Evolutionary conservation across 2,797 vertebrate species (phyloP).

Genomic region (Chelon auratus): DNA sequence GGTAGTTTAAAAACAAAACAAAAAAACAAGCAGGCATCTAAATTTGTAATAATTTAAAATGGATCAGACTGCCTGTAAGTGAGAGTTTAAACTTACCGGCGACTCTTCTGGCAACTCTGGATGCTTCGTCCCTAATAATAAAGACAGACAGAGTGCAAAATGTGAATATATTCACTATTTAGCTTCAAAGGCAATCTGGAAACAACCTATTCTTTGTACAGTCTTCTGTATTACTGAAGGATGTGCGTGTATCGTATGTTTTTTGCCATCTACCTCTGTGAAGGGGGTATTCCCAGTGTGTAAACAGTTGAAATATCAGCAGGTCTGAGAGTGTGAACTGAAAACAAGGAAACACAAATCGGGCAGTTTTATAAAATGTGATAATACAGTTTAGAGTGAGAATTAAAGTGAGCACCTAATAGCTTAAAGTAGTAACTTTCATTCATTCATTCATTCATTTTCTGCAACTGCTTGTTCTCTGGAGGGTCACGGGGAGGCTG

Average conservation of each 20-base stretch:
- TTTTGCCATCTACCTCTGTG: constrained; percentile 63
- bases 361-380: too few species aligned
- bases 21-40: too few species aligned
- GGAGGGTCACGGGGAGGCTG: too few species aligned
- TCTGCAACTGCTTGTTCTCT: too few species aligned
- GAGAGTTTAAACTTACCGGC: constrained; percentile 69
- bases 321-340: constrained; percentile 76
- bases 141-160: neutral
- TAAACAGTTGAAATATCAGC: constrained; percentile 68
- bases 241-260: neutral
- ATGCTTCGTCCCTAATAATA: constrained; percentile 68
- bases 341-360: neutral
- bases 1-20: too few species aligned
- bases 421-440: too few species aligned
- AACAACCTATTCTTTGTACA: neutral
- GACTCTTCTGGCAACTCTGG: constrained; percentile 64
- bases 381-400: neutral
- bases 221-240: too few species aligned
- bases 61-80: neutral
- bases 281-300: constrained; percentile 59
- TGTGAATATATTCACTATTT: neutral
- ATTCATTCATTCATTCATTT: too few species aligned
- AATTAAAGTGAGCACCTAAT: neutral
- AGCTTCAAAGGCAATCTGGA: neutral
- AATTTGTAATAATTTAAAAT: neutral